Conservation (phyloP, 2,888 invertebrate species). For the Orthonevra nobilis region DNA sequence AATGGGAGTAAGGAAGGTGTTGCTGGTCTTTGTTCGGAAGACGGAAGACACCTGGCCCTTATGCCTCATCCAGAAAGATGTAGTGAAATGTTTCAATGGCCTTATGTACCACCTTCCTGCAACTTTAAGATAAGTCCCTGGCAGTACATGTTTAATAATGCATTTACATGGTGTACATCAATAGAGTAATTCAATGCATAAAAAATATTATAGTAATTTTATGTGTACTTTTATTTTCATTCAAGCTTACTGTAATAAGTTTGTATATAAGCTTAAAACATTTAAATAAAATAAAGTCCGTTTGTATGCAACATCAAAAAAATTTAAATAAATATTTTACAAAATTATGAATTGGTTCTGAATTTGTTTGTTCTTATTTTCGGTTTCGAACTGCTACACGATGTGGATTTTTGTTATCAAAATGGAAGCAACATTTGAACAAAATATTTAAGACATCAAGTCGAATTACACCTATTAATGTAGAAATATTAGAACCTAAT, state of each 20-base stretch:
- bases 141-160: conserved; percentile 95
- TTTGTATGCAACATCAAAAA: too few species aligned
- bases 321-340: too few species aligned
- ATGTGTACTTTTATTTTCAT: not conserved
- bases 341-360: too few species aligned
- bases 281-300: conserved; percentile 2
- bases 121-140: conserved; percentile 88
- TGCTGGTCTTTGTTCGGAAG: conserved; percentile 92
- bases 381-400: too few species aligned
- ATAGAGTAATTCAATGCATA: conserved; percentile 30
- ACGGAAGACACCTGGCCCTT: conserved; percentile 97
- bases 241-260: not conserved
- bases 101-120: conserved; percentile 83
- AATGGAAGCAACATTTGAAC: too few species aligned
- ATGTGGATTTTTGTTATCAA: too few species aligned
- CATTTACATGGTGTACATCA: conserved; percentile 85
- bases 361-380: too few species aligned
- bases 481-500: too few species aligned
- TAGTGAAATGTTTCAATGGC: conserved; percentile 94
- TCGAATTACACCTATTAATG: too few species aligned
- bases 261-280: conserved; percentile 1
- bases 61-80: conserved; percentile 99
- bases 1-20: conserved; percentile 93
- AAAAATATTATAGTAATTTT: too few species aligned
- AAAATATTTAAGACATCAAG: too few species aligned